Evolutionary conservation across 2,113 vertebrate species (phyloP).

Genomic region (Sciurus niger): DNA sequence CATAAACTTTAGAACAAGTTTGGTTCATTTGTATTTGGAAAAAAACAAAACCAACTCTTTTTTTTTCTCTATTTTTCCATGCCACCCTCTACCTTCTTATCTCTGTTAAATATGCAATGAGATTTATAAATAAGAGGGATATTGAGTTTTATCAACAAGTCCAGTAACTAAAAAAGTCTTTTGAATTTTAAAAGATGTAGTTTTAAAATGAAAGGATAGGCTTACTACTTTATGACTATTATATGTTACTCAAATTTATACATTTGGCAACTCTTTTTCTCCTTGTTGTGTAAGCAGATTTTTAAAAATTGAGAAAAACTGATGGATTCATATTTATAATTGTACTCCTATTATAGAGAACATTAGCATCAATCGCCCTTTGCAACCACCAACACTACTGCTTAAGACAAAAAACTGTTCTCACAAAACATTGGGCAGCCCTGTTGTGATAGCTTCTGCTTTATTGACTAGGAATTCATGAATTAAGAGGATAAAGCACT

Average conservation of each 20-base stretch:
- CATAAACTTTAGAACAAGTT: constrained; percentile 35
- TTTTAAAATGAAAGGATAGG: constrained; percentile 65
- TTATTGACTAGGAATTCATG: neutral
- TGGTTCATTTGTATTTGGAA: neutral
- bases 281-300: constrained; percentile 31
- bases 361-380: constrained; percentile 20
- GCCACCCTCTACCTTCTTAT: neutral
- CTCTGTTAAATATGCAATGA: constrained; percentile 19
- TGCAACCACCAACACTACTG: neutral
- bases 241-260: constrained; percentile 47
- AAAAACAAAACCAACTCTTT: constrained; percentile 30
- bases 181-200: constrained; percentile 46
- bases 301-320: constrained; percentile 32
- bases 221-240: constrained; percentile 22
- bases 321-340: constrained; percentile 11
- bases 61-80: constrained; percentile 14
- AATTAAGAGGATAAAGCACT: constrained; percentile 43
- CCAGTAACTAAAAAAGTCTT: constrained; percentile 51
- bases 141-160: constrained; percentile 39
- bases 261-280: constrained; percentile 53
- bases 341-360: constrained; percentile 19
- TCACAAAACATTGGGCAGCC: neutral
- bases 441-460: constrained; percentile 5
- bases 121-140: constrained; percentile 33
- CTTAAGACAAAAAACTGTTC: constrained; percentile 19